Percentiles rank a stretch among this genome's conserved stretches.
Evolutionary conservation across 2,113 vertebrate species (phyloP).

Genomic region (Channa argus): DNA sequence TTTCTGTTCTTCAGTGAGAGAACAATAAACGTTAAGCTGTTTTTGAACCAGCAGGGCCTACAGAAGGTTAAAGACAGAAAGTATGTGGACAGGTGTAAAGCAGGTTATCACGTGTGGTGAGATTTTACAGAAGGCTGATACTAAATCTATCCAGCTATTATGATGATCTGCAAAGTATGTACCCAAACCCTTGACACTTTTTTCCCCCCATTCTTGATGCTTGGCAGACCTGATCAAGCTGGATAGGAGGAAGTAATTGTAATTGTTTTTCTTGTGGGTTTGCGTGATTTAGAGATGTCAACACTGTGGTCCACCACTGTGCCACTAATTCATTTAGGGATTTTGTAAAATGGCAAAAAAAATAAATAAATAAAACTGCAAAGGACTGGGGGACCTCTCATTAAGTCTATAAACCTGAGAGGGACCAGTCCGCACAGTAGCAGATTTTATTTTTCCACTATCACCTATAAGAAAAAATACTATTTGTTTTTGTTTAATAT

Average conservation of each 20-base stretch:
- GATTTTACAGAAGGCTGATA: slow-evolving; percentile 3
- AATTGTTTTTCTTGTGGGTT: slow-evolving; percentile 3
- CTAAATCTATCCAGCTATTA: slow-evolving; percentile 10
- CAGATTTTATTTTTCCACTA: slow-evolving; percentile 52
- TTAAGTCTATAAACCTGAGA: slow-evolving; percentile 21
- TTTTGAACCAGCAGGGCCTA: neutral
- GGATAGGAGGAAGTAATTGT: slow-evolving; percentile 1
- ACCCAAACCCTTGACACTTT: neutral
- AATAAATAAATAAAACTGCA: slow-evolving; percentile 24
- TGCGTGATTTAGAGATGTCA: slow-evolving; percentile 35
- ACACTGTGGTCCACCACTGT: slow-evolving; percentile 53
- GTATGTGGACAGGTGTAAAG: slow-evolving; percentile 40
- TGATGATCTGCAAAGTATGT: slow-evolving; percentile 21
- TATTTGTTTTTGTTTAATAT: slow-evolving; percentile 45
- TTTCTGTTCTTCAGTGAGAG: slow-evolving; percentile 1
- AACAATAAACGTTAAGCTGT: neutral
- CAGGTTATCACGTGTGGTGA: slow-evolving; percentile 20
- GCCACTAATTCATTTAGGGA: slow-evolving; percentile 29
- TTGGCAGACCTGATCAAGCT: slow-evolving; percentile 18
- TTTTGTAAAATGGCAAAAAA: slow-evolving; percentile 1
- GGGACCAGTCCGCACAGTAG: slow-evolving; percentile 74
- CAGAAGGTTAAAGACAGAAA: slow-evolving; percentile 48
- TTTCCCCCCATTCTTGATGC: neutral
- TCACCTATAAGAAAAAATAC: slow-evolving; percentile 48
- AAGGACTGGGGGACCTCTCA: slow-evolving; percentile 10